phyloP scores from a whole-genome alignment of 2,113 vertebrate genomes.

The Chlamydotis undulata region DNA sequence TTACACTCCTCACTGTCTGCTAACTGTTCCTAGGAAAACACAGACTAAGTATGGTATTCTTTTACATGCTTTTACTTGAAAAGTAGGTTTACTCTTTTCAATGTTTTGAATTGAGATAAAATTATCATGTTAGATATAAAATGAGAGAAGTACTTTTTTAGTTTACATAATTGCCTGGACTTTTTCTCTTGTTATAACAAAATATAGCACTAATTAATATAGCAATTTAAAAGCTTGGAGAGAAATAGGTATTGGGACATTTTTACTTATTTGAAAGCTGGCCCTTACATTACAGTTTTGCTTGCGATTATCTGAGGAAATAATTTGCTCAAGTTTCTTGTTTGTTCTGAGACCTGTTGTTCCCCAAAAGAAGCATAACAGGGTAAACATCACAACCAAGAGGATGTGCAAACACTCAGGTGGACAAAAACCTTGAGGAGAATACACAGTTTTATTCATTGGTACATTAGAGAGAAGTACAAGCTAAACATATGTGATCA shows the following conservation, averaged over 20 bases:
- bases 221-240: not conserved
- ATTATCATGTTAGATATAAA: not conserved
- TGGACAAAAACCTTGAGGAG: not conserved
- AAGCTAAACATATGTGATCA: not conserved
- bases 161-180: not conserved
- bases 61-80: not conserved
- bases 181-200: not conserved
- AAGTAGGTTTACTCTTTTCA: not conserved
- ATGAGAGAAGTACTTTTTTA: not conserved
- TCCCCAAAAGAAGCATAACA: not conserved
- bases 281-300: not conserved
- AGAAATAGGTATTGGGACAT: not conserved
- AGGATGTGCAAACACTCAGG: not conserved
- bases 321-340: not conserved
- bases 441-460: not conserved
- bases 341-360: not conserved
- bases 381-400: not conserved
- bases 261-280: not conserved
- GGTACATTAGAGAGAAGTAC: not conserved
- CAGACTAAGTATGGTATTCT: not conserved
- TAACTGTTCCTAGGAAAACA: not conserved
- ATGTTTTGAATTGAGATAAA: not conserved
- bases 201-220: not conserved
- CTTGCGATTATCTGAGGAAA: not conserved
- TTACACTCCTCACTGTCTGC: not conserved